These are phyloP conservation scores for Chromis chromis DNA, from an alignment of 2,797 vertebrate genomes.

Conservation along the genomic window DNA sequence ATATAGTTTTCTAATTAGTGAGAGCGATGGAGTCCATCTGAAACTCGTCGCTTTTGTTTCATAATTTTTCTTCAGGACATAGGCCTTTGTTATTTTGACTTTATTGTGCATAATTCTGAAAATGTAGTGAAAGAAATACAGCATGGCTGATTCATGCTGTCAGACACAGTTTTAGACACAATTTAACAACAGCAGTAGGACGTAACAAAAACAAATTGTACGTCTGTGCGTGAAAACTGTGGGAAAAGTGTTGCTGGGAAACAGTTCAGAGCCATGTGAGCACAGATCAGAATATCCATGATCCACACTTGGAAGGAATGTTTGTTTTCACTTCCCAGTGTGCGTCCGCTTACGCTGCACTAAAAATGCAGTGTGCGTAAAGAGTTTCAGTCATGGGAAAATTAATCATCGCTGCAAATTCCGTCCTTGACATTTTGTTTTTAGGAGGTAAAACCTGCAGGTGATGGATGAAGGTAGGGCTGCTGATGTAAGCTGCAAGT, in stretches of 20 bases:
- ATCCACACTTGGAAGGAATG: conserved; percentile 47
- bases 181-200: background rate
- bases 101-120: background rate
- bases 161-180: no score
- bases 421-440: conserved; percentile 16
- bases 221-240: conserved; percentile 28
- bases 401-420: conserved; percentile 1
- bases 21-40: background rate
- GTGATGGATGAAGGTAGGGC: conserved; percentile 15
- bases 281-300: conserved; percentile 45
- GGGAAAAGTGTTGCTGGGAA: conserved; percentile 9
- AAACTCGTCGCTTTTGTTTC: background rate
- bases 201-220: conserved; percentile 1
- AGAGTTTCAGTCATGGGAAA: conserved; percentile 18
- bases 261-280: conserved; percentile 26
- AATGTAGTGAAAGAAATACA: background rate
- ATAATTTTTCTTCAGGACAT: background rate
- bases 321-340: conserved; percentile 47
- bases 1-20: background rate
- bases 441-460: background rate
- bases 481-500: background rate
- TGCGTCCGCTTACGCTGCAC: background rate
- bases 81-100: background rate
- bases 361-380: background rate
- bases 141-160: no score